Evolutionary conservation across 2,797 vertebrate genomes (phyloP).

Genomic region (Octomys mimax): DNA sequence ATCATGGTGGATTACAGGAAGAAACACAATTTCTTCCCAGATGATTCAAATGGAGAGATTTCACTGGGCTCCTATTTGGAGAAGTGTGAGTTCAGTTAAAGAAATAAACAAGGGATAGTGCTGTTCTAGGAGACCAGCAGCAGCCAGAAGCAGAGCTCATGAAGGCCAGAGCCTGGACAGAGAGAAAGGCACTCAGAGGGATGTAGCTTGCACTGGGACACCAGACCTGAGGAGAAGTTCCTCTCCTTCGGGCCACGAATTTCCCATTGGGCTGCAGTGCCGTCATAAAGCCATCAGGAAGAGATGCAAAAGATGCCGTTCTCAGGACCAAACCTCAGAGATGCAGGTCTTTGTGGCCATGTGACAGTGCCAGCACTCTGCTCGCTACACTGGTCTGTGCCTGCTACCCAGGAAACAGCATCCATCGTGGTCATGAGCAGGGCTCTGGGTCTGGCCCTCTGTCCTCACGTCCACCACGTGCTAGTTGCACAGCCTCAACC

Average conservation of each 20-base stretch:
- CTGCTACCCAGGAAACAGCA: neutral
- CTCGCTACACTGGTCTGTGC: neutral
- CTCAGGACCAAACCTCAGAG: neutral
- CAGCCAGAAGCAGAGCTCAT: neutral
- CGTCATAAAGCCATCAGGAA: neutral
- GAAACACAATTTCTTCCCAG: conserved; percentile 17
- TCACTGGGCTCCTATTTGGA: neutral
- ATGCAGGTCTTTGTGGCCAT: neutral
- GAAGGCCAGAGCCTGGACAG: neutral
- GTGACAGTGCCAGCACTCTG: neutral
- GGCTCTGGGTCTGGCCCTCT: neutral
- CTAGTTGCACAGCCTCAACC: neutral
- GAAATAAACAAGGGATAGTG: neutral
- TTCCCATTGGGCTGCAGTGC: neutral
- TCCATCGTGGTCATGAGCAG: neutral
- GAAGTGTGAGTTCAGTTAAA: neutral
- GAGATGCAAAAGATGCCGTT: neutral
- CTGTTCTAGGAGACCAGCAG: neutral
- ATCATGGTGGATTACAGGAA: neutral
- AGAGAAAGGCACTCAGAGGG: neutral
- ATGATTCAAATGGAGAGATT: conserved; percentile 1
- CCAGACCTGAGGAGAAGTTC: neutral
- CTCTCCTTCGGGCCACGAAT: neutral
- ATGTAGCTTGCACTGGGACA: neutral
- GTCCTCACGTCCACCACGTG: neutral